These are phyloP conservation scores for Heliconius sara DNA, from an alignment of 2,888 invertebrate genomes.

Conservation along the genomic window DNA sequence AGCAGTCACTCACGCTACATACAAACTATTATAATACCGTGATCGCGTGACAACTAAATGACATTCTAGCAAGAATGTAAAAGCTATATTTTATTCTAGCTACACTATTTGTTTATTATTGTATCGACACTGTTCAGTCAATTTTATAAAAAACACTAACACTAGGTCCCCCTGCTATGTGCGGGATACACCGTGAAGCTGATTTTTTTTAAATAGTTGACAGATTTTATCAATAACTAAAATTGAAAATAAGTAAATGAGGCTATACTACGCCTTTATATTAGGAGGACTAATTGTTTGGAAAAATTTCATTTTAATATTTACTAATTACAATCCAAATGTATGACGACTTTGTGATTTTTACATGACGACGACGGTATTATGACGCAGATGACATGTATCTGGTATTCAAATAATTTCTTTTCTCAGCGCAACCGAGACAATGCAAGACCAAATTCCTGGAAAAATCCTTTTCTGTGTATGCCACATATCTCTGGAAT, in stretches of 20 bases:
- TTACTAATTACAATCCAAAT: slow-evolving; percentile 40
- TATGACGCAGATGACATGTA: not conserved
- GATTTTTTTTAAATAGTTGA: no score
- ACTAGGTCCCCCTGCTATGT: no score
- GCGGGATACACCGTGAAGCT: no score
- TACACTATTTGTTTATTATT: not conserved
- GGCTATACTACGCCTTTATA: not conserved
- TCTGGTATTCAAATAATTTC: not conserved
- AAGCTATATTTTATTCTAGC: not conserved
- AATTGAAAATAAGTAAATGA: not conserved
- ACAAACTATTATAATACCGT: not conserved
- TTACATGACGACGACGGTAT: not conserved
- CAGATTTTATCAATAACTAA: not conserved
- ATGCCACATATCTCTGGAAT: no score
- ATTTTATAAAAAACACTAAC: not conserved
- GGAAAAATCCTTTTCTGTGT: no score
- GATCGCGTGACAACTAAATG: slow-evolving; percentile 16
- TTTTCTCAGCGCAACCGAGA: no score
- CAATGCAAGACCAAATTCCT: no score
- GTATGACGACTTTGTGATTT: slow-evolving; percentile 1
- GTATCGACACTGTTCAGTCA: not conserved
- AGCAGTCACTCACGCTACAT: not conserved
- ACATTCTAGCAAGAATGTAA: not conserved
- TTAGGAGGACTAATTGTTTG: not conserved
- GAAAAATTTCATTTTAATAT: no score